Evolutionary conservation across 2,888 invertebrate species (phyloP), one percentile per base, ranked within the genome.

Genomic region (Cephus pulcher): DNA sequence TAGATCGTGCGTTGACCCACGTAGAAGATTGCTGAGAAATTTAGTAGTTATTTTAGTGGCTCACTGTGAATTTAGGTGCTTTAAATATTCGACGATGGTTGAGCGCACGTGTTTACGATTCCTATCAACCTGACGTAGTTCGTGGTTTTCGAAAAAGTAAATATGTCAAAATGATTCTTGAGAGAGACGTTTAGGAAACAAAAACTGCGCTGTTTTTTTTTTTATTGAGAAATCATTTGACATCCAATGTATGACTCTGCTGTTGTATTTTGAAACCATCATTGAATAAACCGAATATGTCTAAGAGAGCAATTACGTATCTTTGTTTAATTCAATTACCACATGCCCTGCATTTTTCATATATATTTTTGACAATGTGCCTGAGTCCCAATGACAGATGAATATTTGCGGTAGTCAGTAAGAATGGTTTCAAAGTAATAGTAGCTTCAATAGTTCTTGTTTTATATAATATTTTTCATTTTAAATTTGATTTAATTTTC

Each of bases 281-380:
- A 85, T 86, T 88, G 84, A 90, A 90, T 90, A 89, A 89, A 90
- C 85, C 84, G 84, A 86, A 88, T 85, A 85, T 88, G 68, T 76
- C 56, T 40, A 32, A 73, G 68, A 73, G 74, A 74, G 15, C 15
- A 40, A 40, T 15, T 40, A 40, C 40, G 40, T 40, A 35, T 74
- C 4, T 74, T n/a, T 34, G 12, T 35, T n/a, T 30, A 4, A 34
- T 35, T 70, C 32, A 32, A 33, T 33, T 70, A 70, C 70, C 70
- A 70, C 32, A 15, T 70, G 15, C 6, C 70, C 32, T 33, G 33
- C n/a, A 70, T 15, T 70, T 33, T 30, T 33, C 70, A 12, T 70
- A 12, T 30, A 32, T 70, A 70, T n/a, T 30, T 70, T 33, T 30
- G 33, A 12, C 6, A 70, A 70, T 33, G 11, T 6, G 11, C 30